These are phyloP conservation scores for Baryphthengus martii DNA, from an alignment of 2,113 vertebrate species.

Conservation along the genomic window DNA sequence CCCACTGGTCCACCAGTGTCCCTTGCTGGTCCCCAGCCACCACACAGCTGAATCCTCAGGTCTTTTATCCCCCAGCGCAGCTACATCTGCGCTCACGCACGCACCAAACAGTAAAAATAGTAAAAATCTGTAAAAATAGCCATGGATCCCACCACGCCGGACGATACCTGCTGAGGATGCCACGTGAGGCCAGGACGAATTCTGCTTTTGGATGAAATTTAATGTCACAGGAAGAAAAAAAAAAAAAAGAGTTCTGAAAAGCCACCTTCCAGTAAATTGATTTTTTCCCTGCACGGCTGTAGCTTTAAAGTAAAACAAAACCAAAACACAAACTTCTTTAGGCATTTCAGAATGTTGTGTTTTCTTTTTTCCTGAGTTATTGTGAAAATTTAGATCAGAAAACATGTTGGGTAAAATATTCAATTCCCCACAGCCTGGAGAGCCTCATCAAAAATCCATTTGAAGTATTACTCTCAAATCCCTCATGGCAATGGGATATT, in stretches of 20 bases:
- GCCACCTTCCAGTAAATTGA: neutral
- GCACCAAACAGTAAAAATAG: too few species aligned
- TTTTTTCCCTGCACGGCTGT: neutral
- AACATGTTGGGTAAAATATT: constrained; percentile 8
- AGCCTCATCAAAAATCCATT: constrained; percentile 37
- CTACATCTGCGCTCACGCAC: too few species aligned
- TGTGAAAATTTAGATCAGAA: constrained; percentile 17
- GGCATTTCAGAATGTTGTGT: neutral
- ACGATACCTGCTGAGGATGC: accelerated
- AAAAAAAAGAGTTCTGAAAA: neutral
- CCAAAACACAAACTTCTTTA: neutral
- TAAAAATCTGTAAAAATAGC: too few species aligned
- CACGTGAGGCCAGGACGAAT: neutral
- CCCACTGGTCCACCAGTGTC: too few species aligned
- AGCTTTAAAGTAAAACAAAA: neutral
- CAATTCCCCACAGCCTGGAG: constrained; percentile 13
- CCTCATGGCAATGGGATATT: constrained; percentile 48
- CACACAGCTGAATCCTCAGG: too few species aligned
- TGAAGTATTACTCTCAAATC: constrained; percentile 57
- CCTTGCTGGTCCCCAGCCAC: too few species aligned
- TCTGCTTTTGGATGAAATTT: neutral
- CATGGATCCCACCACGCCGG: accelerated
- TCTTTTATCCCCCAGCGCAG: too few species aligned
- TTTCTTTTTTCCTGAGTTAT: neutral
- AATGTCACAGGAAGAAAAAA: neutral